These are phyloP conservation scores for Bettongia penicillata DNA, from an alignment of 2,113 vertebrate species.

Conservation along the genomic window DNA sequence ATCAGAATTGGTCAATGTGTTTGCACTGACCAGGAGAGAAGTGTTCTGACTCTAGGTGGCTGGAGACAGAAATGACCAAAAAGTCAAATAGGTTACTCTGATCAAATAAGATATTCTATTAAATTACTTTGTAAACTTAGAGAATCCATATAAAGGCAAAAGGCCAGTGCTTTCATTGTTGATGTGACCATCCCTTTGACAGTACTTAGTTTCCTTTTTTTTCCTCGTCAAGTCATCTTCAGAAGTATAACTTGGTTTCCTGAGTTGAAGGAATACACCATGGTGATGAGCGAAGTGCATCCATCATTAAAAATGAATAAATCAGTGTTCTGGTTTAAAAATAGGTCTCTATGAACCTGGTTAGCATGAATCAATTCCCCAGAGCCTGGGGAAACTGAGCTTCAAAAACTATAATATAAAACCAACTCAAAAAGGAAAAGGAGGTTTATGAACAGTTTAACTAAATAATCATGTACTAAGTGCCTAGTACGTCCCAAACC, in stretches of 20 bases:
- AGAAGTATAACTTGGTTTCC: background rate
- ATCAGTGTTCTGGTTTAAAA: background rate
- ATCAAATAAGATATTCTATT: background rate
- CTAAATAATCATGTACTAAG: background rate
- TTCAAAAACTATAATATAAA: background rate
- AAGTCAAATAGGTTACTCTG: background rate
- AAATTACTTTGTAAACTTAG: background rate
- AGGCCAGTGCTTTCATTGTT: background rate
- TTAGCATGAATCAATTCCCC: background rate
- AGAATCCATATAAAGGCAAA: background rate
- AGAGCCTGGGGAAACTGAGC: background rate
- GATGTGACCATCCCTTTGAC: background rate
- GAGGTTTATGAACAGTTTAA: background rate
- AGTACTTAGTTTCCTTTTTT: background rate
- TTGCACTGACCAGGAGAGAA: background rate
- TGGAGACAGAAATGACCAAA: background rate
- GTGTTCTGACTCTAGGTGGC: background rate
- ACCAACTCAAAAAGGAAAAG: background rate
- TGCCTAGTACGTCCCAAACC: background rate
- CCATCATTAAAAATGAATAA: background rate
- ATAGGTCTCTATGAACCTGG: constrained; percentile 17
- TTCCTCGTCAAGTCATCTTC: background rate
- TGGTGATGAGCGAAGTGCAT: background rate
- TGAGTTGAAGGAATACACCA: background rate
- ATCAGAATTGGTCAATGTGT: background rate